Percentiles rank a stretch among this genome's conserved stretches.
These are phyloP conservation scores for Helicoverpa armigera DNA, from an alignment of 1,140 invertebrate species.

Conservation along the genomic window DNA sequence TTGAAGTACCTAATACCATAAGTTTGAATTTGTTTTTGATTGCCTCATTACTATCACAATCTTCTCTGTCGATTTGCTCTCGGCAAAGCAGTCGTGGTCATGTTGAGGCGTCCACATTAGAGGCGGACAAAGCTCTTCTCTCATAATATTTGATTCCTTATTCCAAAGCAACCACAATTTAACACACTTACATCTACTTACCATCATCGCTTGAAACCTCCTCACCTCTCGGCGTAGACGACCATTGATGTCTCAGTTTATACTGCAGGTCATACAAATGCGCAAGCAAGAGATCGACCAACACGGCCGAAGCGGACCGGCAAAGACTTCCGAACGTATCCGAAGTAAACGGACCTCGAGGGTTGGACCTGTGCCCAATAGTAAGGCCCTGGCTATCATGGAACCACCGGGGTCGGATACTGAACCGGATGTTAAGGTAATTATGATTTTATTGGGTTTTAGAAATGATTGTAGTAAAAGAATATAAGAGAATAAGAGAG, in stretches of 20 bases:
- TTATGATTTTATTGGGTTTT: too few species aligned
- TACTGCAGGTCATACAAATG: conserved; percentile 87
- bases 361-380: conserved; percentile 71
- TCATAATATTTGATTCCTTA: too few species aligned
- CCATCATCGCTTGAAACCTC: not conserved
- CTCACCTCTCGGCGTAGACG: not conserved
- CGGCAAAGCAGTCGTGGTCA: too few species aligned
- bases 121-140: too few species aligned
- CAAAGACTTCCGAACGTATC: conserved; percentile 88
- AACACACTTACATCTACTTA: not conserved
- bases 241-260: conserved; percentile 61
- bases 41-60: too few species aligned
- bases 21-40: too few species aligned
- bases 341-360: conserved; percentile 78
- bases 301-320: conserved; percentile 84
- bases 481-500: too few species aligned
- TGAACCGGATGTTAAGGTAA: conserved; percentile 73
- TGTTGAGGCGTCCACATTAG: too few species aligned
- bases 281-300: conserved; percentile 90
- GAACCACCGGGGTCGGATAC: conserved; percentile 74
- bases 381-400: conserved; percentile 80
- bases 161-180: not conserved
- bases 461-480: too few species aligned
- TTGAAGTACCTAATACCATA: too few species aligned
- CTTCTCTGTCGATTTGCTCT: too few species aligned